Percentiles rank a stretch among this genome's conserved stretches.
Evolutionary conservation across 2,113 vertebrate species (phyloP).

Genomic region (Vanacampus margaritifer): DNA sequence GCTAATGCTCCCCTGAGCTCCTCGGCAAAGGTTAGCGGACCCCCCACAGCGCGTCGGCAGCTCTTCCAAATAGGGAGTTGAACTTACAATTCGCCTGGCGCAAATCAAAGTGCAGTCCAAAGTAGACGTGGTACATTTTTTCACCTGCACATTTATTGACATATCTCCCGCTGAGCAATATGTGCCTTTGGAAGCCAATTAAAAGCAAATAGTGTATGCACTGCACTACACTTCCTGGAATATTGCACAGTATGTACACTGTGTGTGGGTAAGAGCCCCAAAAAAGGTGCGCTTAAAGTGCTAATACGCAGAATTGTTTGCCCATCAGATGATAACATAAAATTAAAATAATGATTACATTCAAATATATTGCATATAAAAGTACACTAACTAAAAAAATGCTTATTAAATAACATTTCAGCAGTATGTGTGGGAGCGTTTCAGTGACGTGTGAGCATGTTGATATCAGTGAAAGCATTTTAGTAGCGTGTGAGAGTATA

Average conservation of each 20-base stretch:
- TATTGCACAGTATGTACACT: background rate
- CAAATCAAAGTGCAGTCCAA: background rate
- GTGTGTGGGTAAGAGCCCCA: background rate
- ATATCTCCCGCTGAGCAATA: background rate
- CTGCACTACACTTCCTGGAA: background rate
- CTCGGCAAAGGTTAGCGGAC: conserved; percentile 39
- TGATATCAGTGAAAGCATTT: too few species aligned
- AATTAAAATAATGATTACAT: too few species aligned
- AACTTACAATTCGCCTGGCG: conserved; percentile 32
- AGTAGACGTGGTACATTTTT: background rate
- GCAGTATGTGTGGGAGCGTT: too few species aligned
- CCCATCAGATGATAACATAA: too few species aligned
- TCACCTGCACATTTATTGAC: background rate
- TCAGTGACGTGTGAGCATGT: too few species aligned
- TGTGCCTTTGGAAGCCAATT: background rate
- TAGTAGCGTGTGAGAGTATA: too few species aligned
- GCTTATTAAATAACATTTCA: too few species aligned
- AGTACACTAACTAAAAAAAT: too few species aligned
- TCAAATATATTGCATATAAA: too few species aligned
- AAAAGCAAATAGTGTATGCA: background rate
- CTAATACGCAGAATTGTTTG: too few species aligned
- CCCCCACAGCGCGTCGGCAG: conserved; percentile 35
- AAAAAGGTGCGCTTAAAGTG: too few species aligned
- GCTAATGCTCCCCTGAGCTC: conserved; percentile 40
- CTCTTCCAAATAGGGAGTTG: conserved; percentile 36